phyloP scores from a whole-genome alignment of 2,888 invertebrate genomes.

The Acheta domesticus region DNA sequence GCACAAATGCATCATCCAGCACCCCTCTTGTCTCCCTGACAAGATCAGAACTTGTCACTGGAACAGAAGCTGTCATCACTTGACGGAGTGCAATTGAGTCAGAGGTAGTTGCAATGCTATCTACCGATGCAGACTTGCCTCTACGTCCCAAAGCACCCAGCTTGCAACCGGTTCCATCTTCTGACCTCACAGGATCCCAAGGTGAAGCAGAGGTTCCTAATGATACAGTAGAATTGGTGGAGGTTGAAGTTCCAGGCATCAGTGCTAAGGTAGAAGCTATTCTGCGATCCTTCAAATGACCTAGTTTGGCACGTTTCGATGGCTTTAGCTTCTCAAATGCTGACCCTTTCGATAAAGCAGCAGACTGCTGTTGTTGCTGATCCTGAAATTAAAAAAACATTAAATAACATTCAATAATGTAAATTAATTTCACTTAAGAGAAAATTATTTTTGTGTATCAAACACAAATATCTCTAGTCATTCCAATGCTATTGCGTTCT shows the following conservation, averaged over 20 bases:
- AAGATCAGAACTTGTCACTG: background rate
- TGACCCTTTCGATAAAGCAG: slow-evolving; percentile 3
- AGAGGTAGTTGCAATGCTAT: background rate
- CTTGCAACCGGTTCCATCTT: background rate
- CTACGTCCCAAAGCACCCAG: background rate
- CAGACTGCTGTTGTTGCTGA: slow-evolving; percentile 22
- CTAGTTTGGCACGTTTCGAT: slow-evolving; percentile 24
- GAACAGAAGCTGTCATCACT: background rate
- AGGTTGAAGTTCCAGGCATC: background rate
- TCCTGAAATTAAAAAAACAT: background rate
- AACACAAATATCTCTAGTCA: no score
- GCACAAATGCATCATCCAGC: background rate
- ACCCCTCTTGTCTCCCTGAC: background rate
- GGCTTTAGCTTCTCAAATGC: slow-evolving; percentile 22
- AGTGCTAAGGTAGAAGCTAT: background rate
- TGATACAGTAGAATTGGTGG: background rate
- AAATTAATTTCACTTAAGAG: no score
- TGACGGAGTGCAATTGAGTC: background rate
- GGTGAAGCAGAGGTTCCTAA: background rate
- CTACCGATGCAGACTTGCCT: background rate
- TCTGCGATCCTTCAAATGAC: background rate
- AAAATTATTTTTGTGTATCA: no score
- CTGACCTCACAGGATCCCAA: background rate
- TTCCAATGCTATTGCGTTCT: no score
- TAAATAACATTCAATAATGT: no score